These are phyloP conservation scores for Diorhabda elongata DNA, from an alignment of 1,140 invertebrate species.

Conservation along the genomic window DNA sequence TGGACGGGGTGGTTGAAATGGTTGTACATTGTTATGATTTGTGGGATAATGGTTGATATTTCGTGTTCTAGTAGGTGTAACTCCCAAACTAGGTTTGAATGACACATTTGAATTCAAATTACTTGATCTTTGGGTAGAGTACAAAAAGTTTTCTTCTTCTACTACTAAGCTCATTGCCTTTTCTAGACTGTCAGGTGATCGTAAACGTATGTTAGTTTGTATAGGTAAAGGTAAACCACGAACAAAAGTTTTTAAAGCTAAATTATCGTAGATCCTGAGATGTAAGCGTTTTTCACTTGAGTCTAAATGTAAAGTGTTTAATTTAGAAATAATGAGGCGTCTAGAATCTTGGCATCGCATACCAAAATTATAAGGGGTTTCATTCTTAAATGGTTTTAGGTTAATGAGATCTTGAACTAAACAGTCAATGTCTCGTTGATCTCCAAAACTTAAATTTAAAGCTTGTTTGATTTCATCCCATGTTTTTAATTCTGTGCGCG, in stretches of 20 bases:
- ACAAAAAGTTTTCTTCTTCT: conserved; percentile 28
- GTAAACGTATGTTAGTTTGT: conserved; percentile 21
- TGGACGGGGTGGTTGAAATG: too few species aligned
- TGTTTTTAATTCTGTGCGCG: conserved; percentile 27
- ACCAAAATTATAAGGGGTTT: conserved; percentile 26
- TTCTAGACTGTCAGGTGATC: conserved; percentile 22
- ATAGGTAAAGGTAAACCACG: conserved; percentile 17
- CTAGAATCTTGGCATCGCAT: conserved; percentile 28
- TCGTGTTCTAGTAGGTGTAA: too few species aligned
- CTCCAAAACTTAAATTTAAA: conserved; percentile 24
- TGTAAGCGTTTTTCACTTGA: conserved; percentile 15
- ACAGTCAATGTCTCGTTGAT: conserved; percentile 32
- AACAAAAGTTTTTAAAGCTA: conserved; percentile 26
- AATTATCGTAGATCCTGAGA: conserved; percentile 18
- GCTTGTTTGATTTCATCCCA: conserved; percentile 27
- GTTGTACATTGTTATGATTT: too few species aligned
- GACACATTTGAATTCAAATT: not conserved
- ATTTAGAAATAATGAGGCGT: conserved; percentile 27
- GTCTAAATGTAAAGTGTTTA: conserved; percentile 18
- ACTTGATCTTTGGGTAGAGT: conserved; percentile 12
- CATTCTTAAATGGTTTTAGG: conserved; percentile 26
- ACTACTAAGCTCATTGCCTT: conserved; percentile 17
- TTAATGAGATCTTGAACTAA: conserved; percentile 29
- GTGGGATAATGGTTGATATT: too few species aligned
- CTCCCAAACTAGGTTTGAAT: not conserved